Evolutionary conservation across 2,113 vertebrate species (phyloP), one percentile per base, ranked within the genome.

Genomic region (Craseonycteris thonglongyai): DNA sequence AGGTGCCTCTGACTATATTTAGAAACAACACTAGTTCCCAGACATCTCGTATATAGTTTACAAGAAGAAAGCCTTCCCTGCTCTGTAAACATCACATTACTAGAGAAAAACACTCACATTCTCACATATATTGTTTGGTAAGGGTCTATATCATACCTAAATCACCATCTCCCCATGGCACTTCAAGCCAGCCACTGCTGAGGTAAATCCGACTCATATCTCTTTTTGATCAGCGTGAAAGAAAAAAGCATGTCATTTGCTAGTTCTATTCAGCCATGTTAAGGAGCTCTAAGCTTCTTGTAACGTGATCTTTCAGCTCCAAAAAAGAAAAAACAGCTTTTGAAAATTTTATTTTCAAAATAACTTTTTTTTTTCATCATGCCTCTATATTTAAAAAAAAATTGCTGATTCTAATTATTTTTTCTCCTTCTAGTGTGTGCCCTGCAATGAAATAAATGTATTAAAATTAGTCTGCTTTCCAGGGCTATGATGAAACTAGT

Each of bases 91-190:
- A 95, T 79, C 61, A 35, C 79, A 38, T 69, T 75, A 51, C 74
- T 89, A 69, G 38, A 93, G 75, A 87, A 97, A 97, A 90, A 69
- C 24, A 88, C 65, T 79, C 47, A 90, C 12, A 6, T 22, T 42
- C 93, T 82, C 49, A 30, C 76, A 33, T n/a, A 51, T 2, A 21
- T 0, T 0, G 65, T 71, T 90, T 75, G 65, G 51, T 49, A 74
- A 96, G 90, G 56, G 61, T 92, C 84, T 63, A 92, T 98, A 97
- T 96, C 98, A 45, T 99, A 99, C 99, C 99, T 98, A 99, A 98
- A 96, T 99, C 99, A 98, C 99, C 99, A 69, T 99, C 99, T 97
- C 99, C 99, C 99, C 99, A 99, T 0, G 99, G 99, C 85, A 98
- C 98, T 97, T 99, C 99, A 97, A 99, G 97, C 98, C 99, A 99